Conservation (phyloP, 1,140 invertebrate species). For the Lycorma delicatula region DNA sequence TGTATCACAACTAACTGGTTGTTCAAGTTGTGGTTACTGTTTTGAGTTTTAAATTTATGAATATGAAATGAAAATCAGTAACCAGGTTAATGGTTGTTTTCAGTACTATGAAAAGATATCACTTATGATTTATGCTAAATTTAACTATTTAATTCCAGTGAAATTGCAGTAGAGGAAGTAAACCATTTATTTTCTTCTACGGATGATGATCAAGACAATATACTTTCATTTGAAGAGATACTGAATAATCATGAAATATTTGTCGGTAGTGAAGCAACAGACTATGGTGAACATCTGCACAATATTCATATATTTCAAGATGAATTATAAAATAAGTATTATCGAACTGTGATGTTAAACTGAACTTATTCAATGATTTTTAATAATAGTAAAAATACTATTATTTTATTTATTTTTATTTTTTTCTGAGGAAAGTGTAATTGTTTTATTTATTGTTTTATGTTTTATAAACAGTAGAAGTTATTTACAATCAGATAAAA, state of each 20-base stretch:
- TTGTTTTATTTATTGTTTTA: too few species aligned
- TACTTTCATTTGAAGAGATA: slow-evolving; percentile 78
- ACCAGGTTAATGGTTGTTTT: not conserved
- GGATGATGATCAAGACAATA: slow-evolving; percentile 79
- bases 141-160: slow-evolving; percentile 42
- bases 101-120: not conserved
- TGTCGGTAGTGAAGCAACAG: slow-evolving; percentile 93
- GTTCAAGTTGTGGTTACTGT: too few species aligned
- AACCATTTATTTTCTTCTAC: slow-evolving; percentile 82
- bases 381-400: too few species aligned
- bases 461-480: too few species aligned
- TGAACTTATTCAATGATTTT: too few species aligned
- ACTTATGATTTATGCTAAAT: slow-evolving; percentile 10
- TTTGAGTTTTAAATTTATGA: too few species aligned
- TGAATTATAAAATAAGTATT: slow-evolving; percentile 78
- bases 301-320: slow-evolving; percentile 71
- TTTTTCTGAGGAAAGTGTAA: too few species aligned
- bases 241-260: slow-evolving; percentile 83
- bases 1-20: too few species aligned
- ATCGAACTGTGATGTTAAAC: too few species aligned
- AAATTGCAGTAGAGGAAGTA: slow-evolving; percentile 85
- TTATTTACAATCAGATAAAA: too few species aligned
- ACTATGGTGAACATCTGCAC: slow-evolving; percentile 83
- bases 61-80: slow-evolving; percentile 3
- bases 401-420: too few species aligned